Evolutionary conservation across 2,797 vertebrate genomes (phyloP).

Genomic region (Myiothlypis chrysogaster): DNA sequence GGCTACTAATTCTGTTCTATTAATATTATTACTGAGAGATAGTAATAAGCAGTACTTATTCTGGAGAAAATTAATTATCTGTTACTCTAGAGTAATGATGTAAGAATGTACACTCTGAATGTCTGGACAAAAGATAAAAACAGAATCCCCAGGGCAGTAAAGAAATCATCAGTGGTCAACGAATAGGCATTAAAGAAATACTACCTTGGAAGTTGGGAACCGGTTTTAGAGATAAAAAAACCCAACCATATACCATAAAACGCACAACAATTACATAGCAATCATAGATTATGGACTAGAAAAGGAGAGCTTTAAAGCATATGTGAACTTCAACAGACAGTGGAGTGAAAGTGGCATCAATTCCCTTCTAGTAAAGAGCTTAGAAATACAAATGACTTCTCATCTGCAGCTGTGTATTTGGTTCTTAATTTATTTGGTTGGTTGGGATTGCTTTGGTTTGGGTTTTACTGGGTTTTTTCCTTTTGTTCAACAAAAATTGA

Average conservation of each 20-base stretch:
- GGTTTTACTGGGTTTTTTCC: background rate
- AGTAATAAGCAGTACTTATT: background rate
- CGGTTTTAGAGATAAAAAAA: background rate
- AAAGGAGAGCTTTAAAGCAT: background rate
- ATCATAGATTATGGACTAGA: background rate
- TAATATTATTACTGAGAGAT: background rate
- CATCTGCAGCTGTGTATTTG: background rate
- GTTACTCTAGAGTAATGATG: background rate
- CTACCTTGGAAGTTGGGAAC: background rate
- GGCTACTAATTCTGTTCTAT: background rate
- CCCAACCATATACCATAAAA: accelerated
- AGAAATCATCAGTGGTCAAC: background rate
- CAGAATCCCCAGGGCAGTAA: background rate
- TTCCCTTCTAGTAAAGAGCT: background rate
- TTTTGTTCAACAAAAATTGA: background rate
- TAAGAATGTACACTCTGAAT: background rate
- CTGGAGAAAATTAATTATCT: background rate
- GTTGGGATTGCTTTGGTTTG: background rate
- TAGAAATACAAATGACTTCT: background rate
- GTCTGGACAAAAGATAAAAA: background rate
- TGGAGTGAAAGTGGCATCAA: background rate
- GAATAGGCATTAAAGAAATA: background rate
- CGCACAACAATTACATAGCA: background rate
- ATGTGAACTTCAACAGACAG: background rate
- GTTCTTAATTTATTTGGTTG: background rate